Percentiles rank a stretch among this genome's conserved stretches.
Conservation (phyloP, 2,888 invertebrate species). For the Schizotus pectinicornis region DNA sequence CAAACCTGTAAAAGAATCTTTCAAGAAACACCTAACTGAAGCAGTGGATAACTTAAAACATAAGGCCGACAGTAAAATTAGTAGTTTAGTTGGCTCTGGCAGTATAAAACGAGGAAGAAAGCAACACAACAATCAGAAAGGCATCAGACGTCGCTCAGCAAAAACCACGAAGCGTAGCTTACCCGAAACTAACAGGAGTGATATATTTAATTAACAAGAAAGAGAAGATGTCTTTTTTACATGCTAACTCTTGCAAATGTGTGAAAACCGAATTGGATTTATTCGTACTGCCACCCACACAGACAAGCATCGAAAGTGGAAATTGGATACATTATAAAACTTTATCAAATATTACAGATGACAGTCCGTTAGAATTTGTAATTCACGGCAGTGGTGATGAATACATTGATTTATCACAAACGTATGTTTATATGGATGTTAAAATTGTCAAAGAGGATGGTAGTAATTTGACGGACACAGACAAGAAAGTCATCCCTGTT, state of each 20-base stretch:
- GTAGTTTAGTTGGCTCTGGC: too few relatives aligned
- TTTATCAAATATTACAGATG: slow-evolving; percentile 34
- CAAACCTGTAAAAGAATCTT: too few relatives aligned
- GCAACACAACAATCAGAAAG: too few relatives aligned
- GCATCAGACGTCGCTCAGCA: too few relatives aligned
- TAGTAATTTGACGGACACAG: neutral
- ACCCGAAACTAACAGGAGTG: too few relatives aligned
- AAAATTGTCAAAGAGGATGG: slow-evolving; percentile 25
- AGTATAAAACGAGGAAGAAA: too few relatives aligned
- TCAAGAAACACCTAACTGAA: too few relatives aligned
- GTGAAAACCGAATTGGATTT: slow-evolving; percentile 36
- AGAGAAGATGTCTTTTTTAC: slow-evolving; percentile 38
- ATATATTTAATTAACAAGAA: too few relatives aligned
- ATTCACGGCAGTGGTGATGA: slow-evolving; percentile 37
- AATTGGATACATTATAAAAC: slow-evolving; percentile 40
- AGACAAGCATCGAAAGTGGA: slow-evolving; percentile 35
- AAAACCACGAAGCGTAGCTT: too few relatives aligned
- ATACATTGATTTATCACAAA: slow-evolving; percentile 38
- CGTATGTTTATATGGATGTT: slow-evolving; percentile 32
- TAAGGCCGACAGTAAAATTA: too few relatives aligned
- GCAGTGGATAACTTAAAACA: too few relatives aligned
- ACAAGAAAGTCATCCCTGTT: neutral
- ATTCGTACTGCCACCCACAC: slow-evolving; percentile 39
- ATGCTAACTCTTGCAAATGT: slow-evolving; percentile 34
- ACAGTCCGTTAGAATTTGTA: slow-evolving; percentile 39